phyloP scores from a whole-genome alignment of 2,113 vertebrate species.

The Sinocyclocheilus anophthalmus region DNA sequence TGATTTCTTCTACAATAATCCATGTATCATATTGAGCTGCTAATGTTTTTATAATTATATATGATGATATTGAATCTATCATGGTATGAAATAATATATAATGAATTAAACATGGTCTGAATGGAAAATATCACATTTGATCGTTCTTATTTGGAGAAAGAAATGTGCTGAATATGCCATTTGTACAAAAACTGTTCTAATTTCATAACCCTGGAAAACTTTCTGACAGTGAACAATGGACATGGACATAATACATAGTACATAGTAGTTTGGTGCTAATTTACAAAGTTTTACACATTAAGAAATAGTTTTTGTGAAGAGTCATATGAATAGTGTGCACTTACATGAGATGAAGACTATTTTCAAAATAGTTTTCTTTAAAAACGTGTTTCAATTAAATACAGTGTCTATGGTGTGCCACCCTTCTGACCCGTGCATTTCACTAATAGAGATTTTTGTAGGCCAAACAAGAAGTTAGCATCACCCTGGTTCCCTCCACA shows the following conservation, averaged over 20 bases:
- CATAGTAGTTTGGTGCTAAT: neutral
- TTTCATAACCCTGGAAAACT: neutral
- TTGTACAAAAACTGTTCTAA: neutral
- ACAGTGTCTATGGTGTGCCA: no score
- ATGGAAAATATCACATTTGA: neutral
- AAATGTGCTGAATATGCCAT: neutral
- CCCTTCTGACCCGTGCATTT: no score
- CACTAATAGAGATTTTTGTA: no score
- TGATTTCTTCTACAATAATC: neutral
- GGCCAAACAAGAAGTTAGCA: no score
- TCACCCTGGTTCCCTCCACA: no score
- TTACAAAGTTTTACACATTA: neutral
- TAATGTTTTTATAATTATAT: conserved; percentile 2
- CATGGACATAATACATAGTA: neutral
- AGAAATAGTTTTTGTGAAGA: neutral
- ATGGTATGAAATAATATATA: neutral
- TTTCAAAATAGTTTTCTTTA: no score
- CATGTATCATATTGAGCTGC: neutral
- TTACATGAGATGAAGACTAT: no score
- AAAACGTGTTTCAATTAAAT: no score
- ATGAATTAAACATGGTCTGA: neutral
- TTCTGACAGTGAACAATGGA: neutral
- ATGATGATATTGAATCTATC: neutral
- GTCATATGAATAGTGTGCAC: no score
- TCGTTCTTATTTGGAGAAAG: neutral